Percentiles rank a stretch among this genome's conserved stretches.
Conservation (phyloP, 2,797 vertebrate genomes). For the Enoplosus armatus region DNA sequence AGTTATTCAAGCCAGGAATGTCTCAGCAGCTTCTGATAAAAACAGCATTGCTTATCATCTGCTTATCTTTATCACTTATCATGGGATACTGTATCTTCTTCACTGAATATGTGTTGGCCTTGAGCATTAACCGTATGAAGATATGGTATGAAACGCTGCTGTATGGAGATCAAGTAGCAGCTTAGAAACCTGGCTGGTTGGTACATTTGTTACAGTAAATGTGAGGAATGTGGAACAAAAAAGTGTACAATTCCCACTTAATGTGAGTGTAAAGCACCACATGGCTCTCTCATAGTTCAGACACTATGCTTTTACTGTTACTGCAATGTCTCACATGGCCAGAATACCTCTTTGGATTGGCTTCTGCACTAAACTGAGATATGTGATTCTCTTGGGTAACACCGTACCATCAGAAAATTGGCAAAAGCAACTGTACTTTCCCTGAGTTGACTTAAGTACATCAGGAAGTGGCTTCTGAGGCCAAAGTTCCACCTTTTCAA, state of each 20-base stretch:
- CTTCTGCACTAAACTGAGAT: not conserved
- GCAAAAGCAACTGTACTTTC: not conserved
- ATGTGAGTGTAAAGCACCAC: conserved; percentile 26
- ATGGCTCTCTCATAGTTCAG: not conserved
- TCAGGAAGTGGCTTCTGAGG: conserved; percentile 8
- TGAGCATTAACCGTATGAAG: not conserved
- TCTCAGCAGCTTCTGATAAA: conserved; percentile 11
- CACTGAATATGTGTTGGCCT: not conserved
- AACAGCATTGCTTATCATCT: not conserved
- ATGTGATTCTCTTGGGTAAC: conserved; percentile 8
- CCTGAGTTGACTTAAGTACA: conserved; percentile 1
- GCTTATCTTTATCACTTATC: conserved; percentile 6
- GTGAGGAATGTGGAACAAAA: conserved; percentile 40
- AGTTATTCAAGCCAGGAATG: conserved; percentile 23
- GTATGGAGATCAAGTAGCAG: not conserved
- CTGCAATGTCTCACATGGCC: not conserved
- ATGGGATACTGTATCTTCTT: conserved; percentile 9
- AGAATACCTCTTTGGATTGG: conserved; percentile 20
- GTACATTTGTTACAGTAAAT: conserved; percentile 19
- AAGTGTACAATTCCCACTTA: conserved; percentile 22
- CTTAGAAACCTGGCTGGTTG: conserved; percentile 4
- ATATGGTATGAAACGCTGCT: conserved; percentile 5
- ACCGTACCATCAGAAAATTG: not conserved
- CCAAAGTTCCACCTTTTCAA: not conserved
- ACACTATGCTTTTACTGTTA: conserved; percentile 14